Evolutionary conservation across 1,140 invertebrate species (phyloP), one percentile per base, ranked within the genome.

Genomic region (Harpegnathos saltator): DNA sequence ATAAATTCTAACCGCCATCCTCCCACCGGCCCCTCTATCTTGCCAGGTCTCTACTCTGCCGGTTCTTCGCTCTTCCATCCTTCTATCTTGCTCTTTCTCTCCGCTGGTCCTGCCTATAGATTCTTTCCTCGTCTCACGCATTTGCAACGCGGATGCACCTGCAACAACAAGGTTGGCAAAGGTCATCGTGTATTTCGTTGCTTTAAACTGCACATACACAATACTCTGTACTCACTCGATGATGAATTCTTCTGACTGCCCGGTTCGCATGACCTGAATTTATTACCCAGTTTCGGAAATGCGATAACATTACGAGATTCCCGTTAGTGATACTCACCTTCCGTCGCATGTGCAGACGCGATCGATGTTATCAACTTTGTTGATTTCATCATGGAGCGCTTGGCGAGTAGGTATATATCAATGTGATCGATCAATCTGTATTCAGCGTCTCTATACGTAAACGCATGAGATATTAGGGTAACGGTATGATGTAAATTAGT

Each of bases 1-100:
- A 94, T 94, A 94, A 94, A 94, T 94, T 94, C 86, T 91, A 89
- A 90, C 91, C 91, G 89, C 86, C 91, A 85, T 91, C 90, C 87
- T 89, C 90, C 89, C 85, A 82, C 89, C 86, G 29, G 84, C 83
- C 84, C 85, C 86, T 90, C 86, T 87, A 84, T 85, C 85, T 73
- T 68, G 44, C 69, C 48, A 48, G 69, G 58, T 78, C 86, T 72
- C 74, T 73, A 54, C 83, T 86, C 78, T 73, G 66, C 73, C 59
- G 74, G 82, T 59, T 61, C 58, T 26, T 54, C 77, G 74, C 71
- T 82, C 73, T 44, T 61, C 29, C 33, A 44, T 69, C 65, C 59
- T 44, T 78, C 78, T 62, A n/a, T 83, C 84, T 74, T 54, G 59
- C 78, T 66, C 85, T 83, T 69, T 89, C 85, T 84, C 83, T 82